Evolutionary conservation across 2,888 invertebrate genomes (phyloP).

Genomic region (Pristionchus entomophagus): DNA sequence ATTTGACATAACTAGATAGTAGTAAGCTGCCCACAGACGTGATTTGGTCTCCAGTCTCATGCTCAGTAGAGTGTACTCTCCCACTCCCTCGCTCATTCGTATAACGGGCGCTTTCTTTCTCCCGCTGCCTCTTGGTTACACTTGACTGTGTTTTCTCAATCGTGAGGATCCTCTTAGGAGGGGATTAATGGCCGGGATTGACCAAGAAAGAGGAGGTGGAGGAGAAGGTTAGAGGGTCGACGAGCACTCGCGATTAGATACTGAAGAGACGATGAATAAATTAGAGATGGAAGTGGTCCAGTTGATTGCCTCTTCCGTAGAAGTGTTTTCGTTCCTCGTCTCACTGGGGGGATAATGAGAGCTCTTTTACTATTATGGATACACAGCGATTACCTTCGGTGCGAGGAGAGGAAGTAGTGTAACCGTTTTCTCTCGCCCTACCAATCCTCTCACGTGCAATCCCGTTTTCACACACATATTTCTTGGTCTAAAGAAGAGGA

Average conservation of each 20-base stretch:
- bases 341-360: not conserved
- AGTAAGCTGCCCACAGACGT: too few relatives aligned
- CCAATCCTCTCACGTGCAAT: slow-evolving; percentile 15
- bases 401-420: not conserved
- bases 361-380: slow-evolving; percentile 4
- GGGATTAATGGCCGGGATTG: slow-evolving; percentile 26
- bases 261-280: slow-evolving; percentile 32
- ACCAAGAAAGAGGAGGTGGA: not conserved
- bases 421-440: slow-evolving; percentile 37
- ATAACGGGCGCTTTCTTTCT: slow-evolving; percentile 4
- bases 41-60: slow-evolving; percentile 3
- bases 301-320: slow-evolving; percentile 35
- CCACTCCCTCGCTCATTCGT: not conserved
- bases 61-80: slow-evolving; percentile 24
- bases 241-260: not conserved
- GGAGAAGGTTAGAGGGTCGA: not conserved
- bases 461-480: slow-evolving; percentile 15
- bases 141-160: slow-evolving; percentile 44
- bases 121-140: slow-evolving; percentile 11
- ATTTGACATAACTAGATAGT: too few relatives aligned
- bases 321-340: slow-evolving; percentile 7
- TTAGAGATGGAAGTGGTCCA: slow-evolving; percentile 26
- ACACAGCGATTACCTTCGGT: not conserved
- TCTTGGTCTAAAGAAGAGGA: slow-evolving; percentile 21
- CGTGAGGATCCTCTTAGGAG: slow-evolving; percentile 38